Evolutionary conservation across 1,140 invertebrate genomes (phyloP).

Genomic region (Phymastichus coffea): DNA sequence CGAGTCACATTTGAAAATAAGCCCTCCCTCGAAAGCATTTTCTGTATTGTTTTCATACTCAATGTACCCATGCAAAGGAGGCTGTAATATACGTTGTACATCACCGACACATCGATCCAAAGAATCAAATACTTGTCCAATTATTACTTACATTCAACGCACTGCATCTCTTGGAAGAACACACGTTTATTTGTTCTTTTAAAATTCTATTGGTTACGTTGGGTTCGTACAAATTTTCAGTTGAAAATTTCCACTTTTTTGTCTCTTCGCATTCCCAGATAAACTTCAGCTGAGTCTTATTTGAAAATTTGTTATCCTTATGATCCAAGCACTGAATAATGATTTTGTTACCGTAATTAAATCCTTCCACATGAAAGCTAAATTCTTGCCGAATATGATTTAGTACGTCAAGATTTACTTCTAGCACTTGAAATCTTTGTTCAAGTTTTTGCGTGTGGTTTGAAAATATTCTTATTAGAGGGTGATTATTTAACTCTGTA

Average conservation of each 20-base stretch:
- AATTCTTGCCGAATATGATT: too few relatives aligned
- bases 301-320: constrained; percentile 9
- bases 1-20: constrained; percentile 50
- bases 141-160: constrained; percentile 30
- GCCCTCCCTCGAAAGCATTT: constrained; percentile 26
- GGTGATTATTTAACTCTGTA: constrained; percentile 27
- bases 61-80: constrained; percentile 49
- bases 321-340: constrained; percentile 34
- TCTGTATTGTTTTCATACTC: constrained; percentile 36
- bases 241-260: constrained; percentile 32
- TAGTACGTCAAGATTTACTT: too few relatives aligned
- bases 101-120: too few relatives aligned
- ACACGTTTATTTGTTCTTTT: constrained; percentile 26
- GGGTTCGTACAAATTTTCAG: constrained; percentile 8
- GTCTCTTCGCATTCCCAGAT: constrained; percentile 39
- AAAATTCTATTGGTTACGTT: constrained; percentile 11
- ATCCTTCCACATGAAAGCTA: constrained; percentile 29
- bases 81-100: constrained; percentile 14
- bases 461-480: constrained; percentile 29
- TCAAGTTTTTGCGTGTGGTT: not conserved
- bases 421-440: too few relatives aligned
- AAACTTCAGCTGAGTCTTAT: constrained; percentile 25
- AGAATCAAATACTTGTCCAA: too few relatives aligned
- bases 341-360: constrained; percentile 30
- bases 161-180: constrained; percentile 18